Percentiles rank a stretch among this genome's conserved stretches.
phyloP scores from a whole-genome alignment of 2,888 invertebrate species.

The Notodonta dromedarius region DNA sequence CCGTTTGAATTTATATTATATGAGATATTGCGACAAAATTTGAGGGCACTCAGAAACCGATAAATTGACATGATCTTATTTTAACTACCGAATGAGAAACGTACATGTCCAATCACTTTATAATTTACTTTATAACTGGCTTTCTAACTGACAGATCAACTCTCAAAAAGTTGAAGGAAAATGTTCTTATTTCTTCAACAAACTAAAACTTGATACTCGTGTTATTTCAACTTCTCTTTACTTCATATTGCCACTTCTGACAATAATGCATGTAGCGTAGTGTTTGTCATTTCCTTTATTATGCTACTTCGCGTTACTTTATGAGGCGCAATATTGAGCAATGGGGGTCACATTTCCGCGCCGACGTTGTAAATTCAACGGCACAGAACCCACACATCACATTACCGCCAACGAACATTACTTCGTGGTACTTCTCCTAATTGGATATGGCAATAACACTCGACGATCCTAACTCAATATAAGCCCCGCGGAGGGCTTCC shows the following conservation, averaged over 20 bases:
- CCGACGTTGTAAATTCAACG: constrained; percentile 37
- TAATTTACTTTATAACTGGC: no score
- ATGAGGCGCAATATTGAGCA: constrained; percentile 51
- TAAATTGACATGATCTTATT: background rate
- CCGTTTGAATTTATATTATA: background rate
- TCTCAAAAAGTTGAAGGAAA: no score
- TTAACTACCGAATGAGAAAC: background rate
- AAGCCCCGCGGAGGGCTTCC: constrained; percentile 24
- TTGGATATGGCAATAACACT: constrained; percentile 43
- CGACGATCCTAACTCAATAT: constrained; percentile 41
- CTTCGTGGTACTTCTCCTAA: constrained; percentile 44
- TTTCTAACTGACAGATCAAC: no score
- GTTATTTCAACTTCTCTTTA: no score
- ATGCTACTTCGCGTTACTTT: constrained; percentile 41
- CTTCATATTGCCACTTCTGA: constrained; percentile 22
- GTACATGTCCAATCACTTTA: background rate
- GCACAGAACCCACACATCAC: constrained; percentile 34
- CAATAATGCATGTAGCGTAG: constrained; percentile 32
- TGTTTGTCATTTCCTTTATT: constrained; percentile 44
- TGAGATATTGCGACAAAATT: background rate
- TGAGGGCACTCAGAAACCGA: background rate
- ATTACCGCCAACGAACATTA: constrained; percentile 42
- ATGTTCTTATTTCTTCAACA: no score
- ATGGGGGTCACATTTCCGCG: constrained; percentile 43
- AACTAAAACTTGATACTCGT: no score